Conservation (phyloP, 1,140 invertebrate species). For the Anoplophora glabripennis region DNA sequence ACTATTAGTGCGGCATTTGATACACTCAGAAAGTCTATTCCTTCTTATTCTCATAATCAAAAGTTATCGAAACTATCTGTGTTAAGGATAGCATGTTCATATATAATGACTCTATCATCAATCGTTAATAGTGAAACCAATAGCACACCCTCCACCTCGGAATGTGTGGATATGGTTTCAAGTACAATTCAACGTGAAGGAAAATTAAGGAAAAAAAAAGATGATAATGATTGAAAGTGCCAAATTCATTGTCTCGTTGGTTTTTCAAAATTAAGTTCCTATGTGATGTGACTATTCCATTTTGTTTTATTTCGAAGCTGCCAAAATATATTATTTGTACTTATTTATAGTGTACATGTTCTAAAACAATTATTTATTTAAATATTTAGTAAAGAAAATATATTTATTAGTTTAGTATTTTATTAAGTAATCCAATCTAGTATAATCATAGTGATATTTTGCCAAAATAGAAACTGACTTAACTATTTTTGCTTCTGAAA, state of each 20-base stretch:
- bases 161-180: conserved; percentile 82
- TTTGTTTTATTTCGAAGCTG: conserved; percentile 7
- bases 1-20: conserved; percentile 95
- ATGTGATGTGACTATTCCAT: conserved; percentile 12
- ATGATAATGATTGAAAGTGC: conserved; percentile 54
- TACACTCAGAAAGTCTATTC: conserved; percentile 77
- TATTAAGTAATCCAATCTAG: not conserved
- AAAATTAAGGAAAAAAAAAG: conserved; percentile 81
- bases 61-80: conserved; percentile 91
- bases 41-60: conserved; percentile 88
- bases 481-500: not conserved
- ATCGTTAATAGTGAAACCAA: conserved; percentile 54
- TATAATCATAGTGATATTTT: not conserved
- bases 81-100: conserved; percentile 84
- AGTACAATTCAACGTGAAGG: conserved; percentile 90
- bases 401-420: conserved; percentile 1
- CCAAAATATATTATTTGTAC: conserved; percentile 15
- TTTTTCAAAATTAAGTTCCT: conserved; percentile 11
- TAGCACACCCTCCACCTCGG: conserved; percentile 58
- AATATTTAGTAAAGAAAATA: conserved; percentile 16
- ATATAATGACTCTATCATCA: conserved; percentile 78
- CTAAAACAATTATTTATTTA: conserved; percentile 15
- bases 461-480: not conserved
- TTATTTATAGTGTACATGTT: conserved; percentile 9
- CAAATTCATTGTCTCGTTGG: not conserved